These are phyloP conservation scores for Panthera leo DNA, from an alignment of 2,113 vertebrate genomes.

Conservation along the genomic window DNA sequence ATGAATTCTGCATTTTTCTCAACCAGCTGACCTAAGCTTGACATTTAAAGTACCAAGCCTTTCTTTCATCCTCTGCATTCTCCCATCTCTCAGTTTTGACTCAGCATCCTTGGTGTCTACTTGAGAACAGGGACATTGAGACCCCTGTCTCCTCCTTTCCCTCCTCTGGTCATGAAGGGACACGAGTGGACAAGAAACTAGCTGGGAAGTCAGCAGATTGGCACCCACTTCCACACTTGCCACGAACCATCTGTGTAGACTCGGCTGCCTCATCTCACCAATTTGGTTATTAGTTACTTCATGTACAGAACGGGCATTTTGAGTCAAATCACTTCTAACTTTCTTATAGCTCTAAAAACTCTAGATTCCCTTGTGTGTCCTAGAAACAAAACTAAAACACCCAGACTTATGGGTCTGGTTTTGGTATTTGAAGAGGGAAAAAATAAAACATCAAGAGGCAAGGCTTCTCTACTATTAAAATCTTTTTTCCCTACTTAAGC, in stretches of 20 bases:
- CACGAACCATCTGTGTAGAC: not conserved
- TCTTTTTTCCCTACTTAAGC: conserved; percentile 14
- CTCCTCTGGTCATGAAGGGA: not conserved
- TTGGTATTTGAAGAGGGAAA: conserved; percentile 35
- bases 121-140: not conserved
- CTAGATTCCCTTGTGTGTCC: conserved; percentile 27
- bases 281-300: not conserved
- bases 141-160: not conserved
- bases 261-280: not conserved
- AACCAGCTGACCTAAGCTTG: conserved; percentile 72
- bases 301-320: not conserved
- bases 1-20: conserved; percentile 81
- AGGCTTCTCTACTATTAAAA: conserved; percentile 16
- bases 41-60: conserved; percentile 40
- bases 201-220: not conserved
- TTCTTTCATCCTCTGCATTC: not conserved
- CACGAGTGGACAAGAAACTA: not conserved
- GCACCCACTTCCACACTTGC: not conserved
- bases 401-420: conserved; percentile 30
- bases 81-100: not conserved
- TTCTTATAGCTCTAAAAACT: conserved; percentile 35
- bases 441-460: conserved; percentile 49
- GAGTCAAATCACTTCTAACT: not conserved
- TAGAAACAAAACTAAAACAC: conserved; percentile 62
- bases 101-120: not conserved